Base-by-base conservation (phyloP, 2,888 invertebrate genomes). In the Drosophila phalerata region DNA sequence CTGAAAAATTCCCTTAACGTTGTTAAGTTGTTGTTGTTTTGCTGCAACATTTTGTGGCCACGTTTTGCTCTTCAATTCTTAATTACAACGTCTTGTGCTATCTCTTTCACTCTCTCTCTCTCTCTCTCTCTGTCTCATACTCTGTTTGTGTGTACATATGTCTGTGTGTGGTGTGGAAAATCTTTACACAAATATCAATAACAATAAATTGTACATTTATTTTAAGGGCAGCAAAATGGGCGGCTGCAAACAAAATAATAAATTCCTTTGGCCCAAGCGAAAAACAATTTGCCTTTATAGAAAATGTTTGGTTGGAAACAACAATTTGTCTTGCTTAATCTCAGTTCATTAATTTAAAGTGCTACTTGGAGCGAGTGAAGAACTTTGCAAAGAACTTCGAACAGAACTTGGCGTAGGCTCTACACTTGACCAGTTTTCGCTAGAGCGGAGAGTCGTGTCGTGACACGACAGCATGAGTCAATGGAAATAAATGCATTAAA, bases 271-370 rank as follows among this genome's bases (percentile, higher is more conserved):
- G 30, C 22, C 13, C 32, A 51, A 71, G 52, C 47, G 81, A 73
- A 88, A 85, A 85, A 85, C 84, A 85, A 85, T 85, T 85, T 88
- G 71, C 74, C 68, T 69, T 76, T 73, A 73, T 78, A 73, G 75
- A 64, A 73, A 48, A 72, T 77, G 55, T 57, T 56, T 32, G 48
- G 60, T 48, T 47, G 72, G 57, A 68, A 68, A 58, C 80, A 81
- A 79, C 80, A 90, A 90, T 86, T 86, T 89, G 85, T 86, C 89
- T 86, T 86, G 74, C 85, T 86, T 89, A 86, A 86, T 89, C 85
- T 89, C 80, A 88, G 85, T 86, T 89, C 85, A 86, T 86, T 86
- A 86, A 86, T 86, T 86, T 86, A 89, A 86, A 86, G 85, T 89
- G 89, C 83, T 82, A 88, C 82, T 82, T 63, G 79, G 19, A 61